Evolutionary conservation across 2,888 invertebrate genomes (phyloP).

Genomic region (Rhabditoides inermis): DNA sequence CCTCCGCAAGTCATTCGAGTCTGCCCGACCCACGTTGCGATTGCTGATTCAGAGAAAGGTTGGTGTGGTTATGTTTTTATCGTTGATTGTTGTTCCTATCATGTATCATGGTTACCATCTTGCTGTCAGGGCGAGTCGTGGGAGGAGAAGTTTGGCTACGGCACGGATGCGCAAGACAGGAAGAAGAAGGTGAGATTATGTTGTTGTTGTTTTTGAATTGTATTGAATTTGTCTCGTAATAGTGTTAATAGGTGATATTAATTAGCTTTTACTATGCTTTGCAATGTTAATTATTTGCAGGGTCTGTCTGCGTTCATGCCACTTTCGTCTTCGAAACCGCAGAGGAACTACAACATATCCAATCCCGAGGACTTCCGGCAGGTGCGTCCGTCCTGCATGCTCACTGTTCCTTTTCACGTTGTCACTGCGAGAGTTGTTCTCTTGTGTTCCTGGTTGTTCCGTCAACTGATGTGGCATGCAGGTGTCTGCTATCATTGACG

Average conservation of each 20-base stretch:
- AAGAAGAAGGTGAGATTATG: constrained; percentile 10
- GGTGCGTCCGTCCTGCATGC: constrained; percentile 33
- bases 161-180: constrained; percentile 60
- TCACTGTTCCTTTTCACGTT: background rate
- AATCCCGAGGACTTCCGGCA: constrained; percentile 96
- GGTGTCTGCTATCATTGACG: constrained; percentile 98
- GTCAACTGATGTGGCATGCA: constrained; percentile 43
- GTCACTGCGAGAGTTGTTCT: too few species aligned
- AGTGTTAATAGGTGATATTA: too few species aligned
- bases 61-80: too few species aligned
- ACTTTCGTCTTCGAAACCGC: too few species aligned
- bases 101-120: too few species aligned
- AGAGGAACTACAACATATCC: constrained; percentile 64
- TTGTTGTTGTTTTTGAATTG: too few species aligned
- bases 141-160: constrained; percentile 87
- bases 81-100: too few species aligned
- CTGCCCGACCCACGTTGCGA: constrained; percentile 62
- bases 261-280: too few species aligned
- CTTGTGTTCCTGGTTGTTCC: constrained; percentile 27
- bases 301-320: too few species aligned
- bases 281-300: too few species aligned
- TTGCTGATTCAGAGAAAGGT: constrained; percentile 85
- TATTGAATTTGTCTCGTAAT: too few species aligned
- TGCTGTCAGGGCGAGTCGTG: constrained; percentile 70
- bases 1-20: constrained; percentile 49